These are phyloP conservation scores for Intellagama lesueurii DNA, from an alignment of 2,797 vertebrate genomes.

Conservation along the genomic window DNA sequence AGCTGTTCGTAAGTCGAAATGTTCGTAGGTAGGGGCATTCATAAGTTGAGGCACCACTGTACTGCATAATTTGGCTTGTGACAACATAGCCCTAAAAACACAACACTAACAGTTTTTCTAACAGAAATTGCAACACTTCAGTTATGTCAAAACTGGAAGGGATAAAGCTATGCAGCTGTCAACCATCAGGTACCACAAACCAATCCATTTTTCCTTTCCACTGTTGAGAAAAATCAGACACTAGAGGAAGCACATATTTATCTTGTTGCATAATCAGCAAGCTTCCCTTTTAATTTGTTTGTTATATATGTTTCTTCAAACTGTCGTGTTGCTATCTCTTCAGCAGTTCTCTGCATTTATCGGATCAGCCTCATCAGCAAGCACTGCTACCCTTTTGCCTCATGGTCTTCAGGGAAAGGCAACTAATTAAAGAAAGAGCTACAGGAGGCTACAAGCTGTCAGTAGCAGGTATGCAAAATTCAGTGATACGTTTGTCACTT, in stretches of 20 bases:
- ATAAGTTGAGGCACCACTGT: too few species aligned
- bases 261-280: conserved; percentile 36
- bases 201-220: conserved; percentile 30
- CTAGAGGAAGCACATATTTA: conserved; percentile 53
- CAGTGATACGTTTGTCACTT: neutral
- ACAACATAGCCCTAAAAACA: neutral
- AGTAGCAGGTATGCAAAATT: conserved; percentile 53
- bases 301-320: conserved; percentile 24
- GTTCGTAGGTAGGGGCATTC: too few species aligned
- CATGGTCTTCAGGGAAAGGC: conserved; percentile 9
- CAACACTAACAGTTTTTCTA: neutral
- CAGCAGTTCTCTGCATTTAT: conserved; percentile 6
- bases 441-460: conserved; percentile 6
- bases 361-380: neutral
- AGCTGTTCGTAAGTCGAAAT: too few species aligned
- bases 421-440: conserved; percentile 3
- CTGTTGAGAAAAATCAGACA: conserved; percentile 32
- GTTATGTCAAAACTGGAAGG: neutral
- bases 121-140: neutral
- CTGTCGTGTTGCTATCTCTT: neutral
- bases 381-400: conserved; percentile 18
- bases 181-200: conserved; percentile 41
- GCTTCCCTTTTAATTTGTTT: conserved; percentile 4
- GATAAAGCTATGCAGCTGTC: conserved; percentile 33
- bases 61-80: too few species aligned